phyloP scores from a whole-genome alignment of 2,797 vertebrate species.

The Picus viridis region DNA sequence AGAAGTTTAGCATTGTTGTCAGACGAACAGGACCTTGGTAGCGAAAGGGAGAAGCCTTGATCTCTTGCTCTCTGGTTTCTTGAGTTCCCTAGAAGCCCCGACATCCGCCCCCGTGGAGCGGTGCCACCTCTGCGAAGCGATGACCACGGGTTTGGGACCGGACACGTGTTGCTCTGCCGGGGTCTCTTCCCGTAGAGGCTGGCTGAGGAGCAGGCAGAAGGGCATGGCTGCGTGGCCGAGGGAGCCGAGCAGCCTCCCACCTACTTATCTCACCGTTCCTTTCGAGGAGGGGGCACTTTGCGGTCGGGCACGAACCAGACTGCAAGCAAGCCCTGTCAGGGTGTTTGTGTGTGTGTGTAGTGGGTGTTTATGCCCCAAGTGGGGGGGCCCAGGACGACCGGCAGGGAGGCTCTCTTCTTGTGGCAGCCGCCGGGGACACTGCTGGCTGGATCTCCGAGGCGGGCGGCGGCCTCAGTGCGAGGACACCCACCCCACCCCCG shows the following conservation, averaged over 20 bases:
- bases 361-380: not conserved
- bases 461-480: too few relatives aligned
- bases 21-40: not conserved
- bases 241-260: not conserved
- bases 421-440: not conserved
- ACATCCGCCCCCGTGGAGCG: not conserved
- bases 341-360: too few relatives aligned
- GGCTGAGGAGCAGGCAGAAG: not conserved
- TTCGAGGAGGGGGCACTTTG: not conserved
- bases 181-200: too few relatives aligned
- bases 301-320: not conserved
- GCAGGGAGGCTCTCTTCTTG: too few relatives aligned
- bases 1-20: not conserved
- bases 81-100: not conserved
- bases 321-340: not conserved
- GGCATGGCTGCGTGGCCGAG: not conserved
- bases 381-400: not conserved
- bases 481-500: not conserved
- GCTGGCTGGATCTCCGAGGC: not conserved
- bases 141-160: not conserved
- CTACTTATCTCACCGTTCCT: fast-evolving
- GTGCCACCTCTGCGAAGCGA: not conserved
- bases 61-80: not conserved
- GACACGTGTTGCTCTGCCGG: not conserved
- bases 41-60: not conserved